A percentile compares a stretch with the other conserved stretches of the same genome.
phyloP scores from a whole-genome alignment of 2,797 vertebrate genomes.

The Hydrophis major region DNA sequence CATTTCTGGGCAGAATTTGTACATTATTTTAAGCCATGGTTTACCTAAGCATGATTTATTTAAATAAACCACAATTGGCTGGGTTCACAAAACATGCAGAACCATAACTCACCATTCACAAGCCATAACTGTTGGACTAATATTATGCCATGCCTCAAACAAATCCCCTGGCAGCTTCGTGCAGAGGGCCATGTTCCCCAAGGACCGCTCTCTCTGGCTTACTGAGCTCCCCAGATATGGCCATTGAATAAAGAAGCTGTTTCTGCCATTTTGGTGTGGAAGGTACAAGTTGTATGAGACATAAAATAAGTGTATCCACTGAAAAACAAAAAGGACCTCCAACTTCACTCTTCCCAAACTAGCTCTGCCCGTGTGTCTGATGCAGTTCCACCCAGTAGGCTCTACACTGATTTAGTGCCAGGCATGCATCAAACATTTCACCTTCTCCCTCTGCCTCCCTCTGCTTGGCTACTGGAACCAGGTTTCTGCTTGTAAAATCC shows the following conservation, averaged over 20 bases:
- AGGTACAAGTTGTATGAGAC: neutral
- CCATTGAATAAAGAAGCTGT: neutral
- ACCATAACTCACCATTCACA: neutral
- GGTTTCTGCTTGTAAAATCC: neutral
- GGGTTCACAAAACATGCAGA: neutral
- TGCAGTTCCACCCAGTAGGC: neutral
- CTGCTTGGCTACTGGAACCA: neutral
- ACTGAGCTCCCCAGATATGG: neutral
- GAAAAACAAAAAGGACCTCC: neutral
- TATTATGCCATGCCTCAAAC: neutral
- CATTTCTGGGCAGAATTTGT: neutral
- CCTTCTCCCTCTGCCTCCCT: neutral
- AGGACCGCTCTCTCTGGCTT: neutral
- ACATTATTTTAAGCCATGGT: neutral
- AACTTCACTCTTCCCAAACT: neutral
- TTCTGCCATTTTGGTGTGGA: neutral
- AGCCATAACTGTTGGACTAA: neutral
- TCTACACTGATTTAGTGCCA: neutral
- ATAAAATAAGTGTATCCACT: neutral
- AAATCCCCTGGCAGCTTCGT: neutral
- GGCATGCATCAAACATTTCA: neutral
- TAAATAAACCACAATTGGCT: neutral
- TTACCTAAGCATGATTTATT: neutral
- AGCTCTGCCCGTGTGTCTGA: neutral
- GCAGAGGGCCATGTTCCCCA: neutral